Conservation (phyloP, 2,888 invertebrate species). For the Caenorhabditis sp. region DNA sequence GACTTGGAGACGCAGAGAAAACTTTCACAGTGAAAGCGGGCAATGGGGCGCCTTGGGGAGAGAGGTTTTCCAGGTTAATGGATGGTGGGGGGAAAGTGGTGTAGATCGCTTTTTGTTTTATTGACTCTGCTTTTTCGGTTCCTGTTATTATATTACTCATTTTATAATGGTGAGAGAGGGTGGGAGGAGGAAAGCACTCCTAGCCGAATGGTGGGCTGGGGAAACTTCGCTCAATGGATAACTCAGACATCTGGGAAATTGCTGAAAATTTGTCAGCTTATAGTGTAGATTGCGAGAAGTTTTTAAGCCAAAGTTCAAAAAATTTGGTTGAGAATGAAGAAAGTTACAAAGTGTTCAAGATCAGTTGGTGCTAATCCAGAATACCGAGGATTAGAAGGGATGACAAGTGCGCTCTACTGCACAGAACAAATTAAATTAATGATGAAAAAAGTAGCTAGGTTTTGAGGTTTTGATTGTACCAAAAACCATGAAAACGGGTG, state of each 20-base stretch:
- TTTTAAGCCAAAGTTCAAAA: not conserved
- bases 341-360: not conserved
- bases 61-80: constrained; percentile 20
- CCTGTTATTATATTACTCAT: constrained; percentile 7
- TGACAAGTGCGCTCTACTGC: not conserved
- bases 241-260: too few relatives aligned
- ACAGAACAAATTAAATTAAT: not conserved
- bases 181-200: not conserved
- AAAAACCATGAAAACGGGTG: too few relatives aligned
- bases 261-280: too few relatives aligned
- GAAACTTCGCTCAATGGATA: not conserved
- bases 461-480: too few relatives aligned
- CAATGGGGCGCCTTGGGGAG: constrained; percentile 12
- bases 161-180: not conserved
- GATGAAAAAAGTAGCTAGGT: too few relatives aligned
- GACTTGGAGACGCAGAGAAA: constrained; percentile 17
- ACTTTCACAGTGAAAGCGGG: not conserved
- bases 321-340: not conserved
- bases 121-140: not conserved
- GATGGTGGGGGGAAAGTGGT: not conserved
- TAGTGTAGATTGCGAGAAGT: not conserved
- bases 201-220: too few relatives aligned
- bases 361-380: too few relatives aligned
- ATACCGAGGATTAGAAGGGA: too few relatives aligned
- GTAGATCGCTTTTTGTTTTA: constrained; percentile 12